Evolutionary conservation across 2,797 vertebrate genomes (phyloP).

Genomic region (Petrocephalus sullivani): DNA sequence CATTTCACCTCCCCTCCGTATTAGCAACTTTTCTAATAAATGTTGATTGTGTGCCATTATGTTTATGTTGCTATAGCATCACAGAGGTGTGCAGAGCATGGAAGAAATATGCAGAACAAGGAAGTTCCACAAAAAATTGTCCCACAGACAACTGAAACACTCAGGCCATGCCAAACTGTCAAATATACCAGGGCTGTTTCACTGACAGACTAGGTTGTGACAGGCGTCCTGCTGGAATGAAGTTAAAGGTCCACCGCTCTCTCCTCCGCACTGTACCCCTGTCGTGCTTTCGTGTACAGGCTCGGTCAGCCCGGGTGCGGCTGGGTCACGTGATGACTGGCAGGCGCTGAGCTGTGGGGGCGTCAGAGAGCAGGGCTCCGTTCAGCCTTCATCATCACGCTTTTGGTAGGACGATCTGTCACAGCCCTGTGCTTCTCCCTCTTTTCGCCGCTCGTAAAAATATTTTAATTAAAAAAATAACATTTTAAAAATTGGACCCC

Average conservation of each 20-base stretch:
- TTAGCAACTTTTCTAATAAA: background rate
- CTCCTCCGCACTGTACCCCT: background rate
- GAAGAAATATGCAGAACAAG: too few species aligned
- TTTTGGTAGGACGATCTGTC: background rate
- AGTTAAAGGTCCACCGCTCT: background rate
- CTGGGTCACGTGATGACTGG: background rate
- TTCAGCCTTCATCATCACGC: background rate
- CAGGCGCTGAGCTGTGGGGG: background rate
- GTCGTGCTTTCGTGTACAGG: background rate
- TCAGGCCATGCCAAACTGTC: background rate
- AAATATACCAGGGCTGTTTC: background rate
- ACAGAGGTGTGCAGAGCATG: background rate
- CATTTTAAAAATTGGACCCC: background rate
- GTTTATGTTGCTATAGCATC: background rate
- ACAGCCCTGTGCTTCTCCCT: background rate
- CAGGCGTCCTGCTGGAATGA: background rate
- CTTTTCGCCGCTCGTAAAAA: background rate
- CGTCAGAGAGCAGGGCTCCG: background rate
- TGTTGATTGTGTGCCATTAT: background rate
- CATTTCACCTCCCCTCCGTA: too few species aligned
- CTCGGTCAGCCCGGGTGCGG: background rate
- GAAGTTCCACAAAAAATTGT: background rate
- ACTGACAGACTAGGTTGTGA: background rate
- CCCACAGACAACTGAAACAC: background rate
- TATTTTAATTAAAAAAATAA: background rate